These are phyloP conservation scores for Paracentrotus lividus DNA, from an alignment of 53 echinoderm and acorn worm genomes.

Conservation along the genomic window DNA sequence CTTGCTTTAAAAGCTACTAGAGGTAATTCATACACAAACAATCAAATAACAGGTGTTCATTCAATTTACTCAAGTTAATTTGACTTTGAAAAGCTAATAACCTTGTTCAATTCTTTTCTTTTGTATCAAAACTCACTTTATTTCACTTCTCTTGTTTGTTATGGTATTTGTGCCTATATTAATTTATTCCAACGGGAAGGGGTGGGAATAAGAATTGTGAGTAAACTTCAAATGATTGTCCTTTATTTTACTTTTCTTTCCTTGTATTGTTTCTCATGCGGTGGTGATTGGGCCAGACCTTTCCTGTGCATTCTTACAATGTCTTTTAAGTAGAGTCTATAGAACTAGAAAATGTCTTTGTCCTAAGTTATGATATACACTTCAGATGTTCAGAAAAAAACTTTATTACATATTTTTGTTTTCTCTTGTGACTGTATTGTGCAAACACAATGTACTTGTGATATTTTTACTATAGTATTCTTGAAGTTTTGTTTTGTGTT, in stretches of 20 bases:
- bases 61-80: not conserved
- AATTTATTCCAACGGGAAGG: slow-evolving; percentile 12
- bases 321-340: not conserved
- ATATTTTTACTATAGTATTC: slow-evolving; percentile 57
- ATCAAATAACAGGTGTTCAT: not conserved
- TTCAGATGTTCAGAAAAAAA: not conserved
- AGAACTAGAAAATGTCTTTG: not conserved
- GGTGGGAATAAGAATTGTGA: not conserved
- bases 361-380: slow-evolving; percentile 24
- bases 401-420: not conserved
- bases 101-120: not conserved
- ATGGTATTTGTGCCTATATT: slow-evolving; percentile 18
- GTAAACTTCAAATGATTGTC: not conserved
- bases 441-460: slow-evolving; percentile 53
- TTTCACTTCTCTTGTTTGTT: slow-evolving; percentile 18
- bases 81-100: not conserved
- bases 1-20: not conserved
- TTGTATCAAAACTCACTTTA: not conserved
- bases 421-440: slow-evolving; percentile 9
- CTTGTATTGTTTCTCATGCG: not conserved
- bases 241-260: not conserved
- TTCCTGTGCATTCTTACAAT: slow-evolving; percentile 4
- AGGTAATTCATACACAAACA: not conserved
- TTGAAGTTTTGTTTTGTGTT: slow-evolving; percentile 30
- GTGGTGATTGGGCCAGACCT: slow-evolving; percentile 10